Evolutionary conservation across 2,113 vertebrate genomes (phyloP).

Genomic region (Xenopus tropicalis): UCB_Xtro_10.0 CM004446.2:91766001-91766500

Average conservation of each 20-base stretch:
- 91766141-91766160: too few species aligned
- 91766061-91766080: too few species aligned
- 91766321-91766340: slow-evolving; percentile 33
- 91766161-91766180: too few species aligned
- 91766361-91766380: slow-evolving; percentile 28
- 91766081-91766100: too few species aligned
- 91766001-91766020: too few species aligned
- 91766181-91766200: background rate
- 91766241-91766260: slow-evolving; percentile 22
- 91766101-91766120: too few species aligned
- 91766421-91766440: slow-evolving; percentile 6
- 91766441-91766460: too few species aligned
- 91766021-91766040: too few species aligned
- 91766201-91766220: background rate
- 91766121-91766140: too few species aligned
- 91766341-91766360: slow-evolving; percentile 26
- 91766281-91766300: slow-evolving; percentile 43
- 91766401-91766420: background rate
- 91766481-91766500: background rate
- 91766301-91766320: slow-evolving; percentile 39
- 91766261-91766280: slow-evolving; percentile 28
- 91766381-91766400: slow-evolving; percentile 11
- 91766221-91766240: background rate
- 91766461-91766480: too few species aligned
- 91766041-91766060: too few species aligned